A percentile compares a stretch with the other conserved stretches of the same genome.
These are phyloP conservation scores for Clunio marinus DNA, from an alignment of 2,888 invertebrate genomes.

Conservation along the genomic window DNA sequence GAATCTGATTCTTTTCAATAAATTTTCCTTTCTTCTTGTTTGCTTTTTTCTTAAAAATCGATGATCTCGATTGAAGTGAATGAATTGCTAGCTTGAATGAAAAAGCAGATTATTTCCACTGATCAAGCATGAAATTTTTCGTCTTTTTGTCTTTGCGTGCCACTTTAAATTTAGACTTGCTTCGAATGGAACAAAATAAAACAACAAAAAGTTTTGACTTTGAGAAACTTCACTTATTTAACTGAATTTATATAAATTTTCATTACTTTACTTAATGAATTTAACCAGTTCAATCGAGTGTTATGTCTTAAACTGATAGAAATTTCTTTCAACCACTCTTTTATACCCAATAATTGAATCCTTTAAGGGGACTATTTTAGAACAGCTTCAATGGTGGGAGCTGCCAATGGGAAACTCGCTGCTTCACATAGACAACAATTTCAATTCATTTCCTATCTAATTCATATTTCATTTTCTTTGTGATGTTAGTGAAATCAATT, in stretches of 20 bases:
- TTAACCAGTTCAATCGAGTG: neutral
- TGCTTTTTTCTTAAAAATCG: too few species aligned
- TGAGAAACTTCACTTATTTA: too few species aligned
- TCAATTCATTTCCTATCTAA: constrained; percentile 4
- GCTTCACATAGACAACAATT: neutral
- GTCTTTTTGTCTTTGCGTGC: neutral
- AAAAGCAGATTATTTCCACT: neutral
- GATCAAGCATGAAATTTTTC: neutral
- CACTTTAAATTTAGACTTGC: too few species aligned
- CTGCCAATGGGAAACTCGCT: constrained; percentile 4
- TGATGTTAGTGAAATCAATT: constrained; percentile 9
- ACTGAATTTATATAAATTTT: too few species aligned
- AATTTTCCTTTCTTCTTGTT: too few species aligned
- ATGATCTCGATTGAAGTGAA: too few species aligned
- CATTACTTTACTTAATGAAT: neutral
- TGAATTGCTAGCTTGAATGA: too few species aligned
- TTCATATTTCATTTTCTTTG: neutral
- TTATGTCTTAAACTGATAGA: neutral
- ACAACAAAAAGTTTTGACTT: too few species aligned
- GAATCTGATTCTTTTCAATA: too few species aligned
- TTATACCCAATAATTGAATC: too few species aligned
- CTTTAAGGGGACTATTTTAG: neutral
- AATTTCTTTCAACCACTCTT: neutral
- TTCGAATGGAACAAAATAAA: too few species aligned
- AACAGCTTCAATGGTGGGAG: neutral